phyloP scores from a whole-genome alignment of 2,797 vertebrate genomes.

The Cyclura pinguis region DNA sequence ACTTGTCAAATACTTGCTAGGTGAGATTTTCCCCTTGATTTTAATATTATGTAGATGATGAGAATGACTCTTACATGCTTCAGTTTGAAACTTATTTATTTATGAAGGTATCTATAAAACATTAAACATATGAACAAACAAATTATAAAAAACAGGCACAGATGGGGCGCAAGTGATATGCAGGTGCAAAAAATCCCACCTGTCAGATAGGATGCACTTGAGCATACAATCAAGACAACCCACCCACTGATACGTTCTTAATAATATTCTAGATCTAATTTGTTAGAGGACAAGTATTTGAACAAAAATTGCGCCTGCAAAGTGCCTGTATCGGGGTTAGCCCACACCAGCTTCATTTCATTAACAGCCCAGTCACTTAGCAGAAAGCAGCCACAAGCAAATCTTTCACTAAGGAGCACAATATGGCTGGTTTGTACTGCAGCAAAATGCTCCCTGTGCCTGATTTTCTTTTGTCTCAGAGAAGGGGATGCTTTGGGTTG shows the following conservation, averaged over 20 bases:
- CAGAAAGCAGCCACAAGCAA: slow-evolving; percentile 67
- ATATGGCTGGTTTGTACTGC: slow-evolving; percentile 56
- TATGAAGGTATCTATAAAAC: slow-evolving; percentile 53
- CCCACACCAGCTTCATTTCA: slow-evolving; percentile 59
- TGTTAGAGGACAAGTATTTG: slow-evolving; percentile 43
- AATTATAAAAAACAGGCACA: slow-evolving; percentile 49
- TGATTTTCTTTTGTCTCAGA: slow-evolving; percentile 27
- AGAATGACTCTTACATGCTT: slow-evolving; percentile 50
- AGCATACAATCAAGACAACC: slow-evolving; percentile 27
- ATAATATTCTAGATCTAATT: slow-evolving; percentile 48
- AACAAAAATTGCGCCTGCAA: slow-evolving; percentile 43
- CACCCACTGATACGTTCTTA: neutral
- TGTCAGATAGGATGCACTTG: neutral
- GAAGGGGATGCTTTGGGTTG: slow-evolving; percentile 26
- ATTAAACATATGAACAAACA: slow-evolving; percentile 41
- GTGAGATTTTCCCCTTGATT: slow-evolving; percentile 38
- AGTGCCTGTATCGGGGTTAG: slow-evolving; percentile 53
- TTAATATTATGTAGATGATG: neutral
- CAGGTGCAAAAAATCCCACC: slow-evolving; percentile 46
- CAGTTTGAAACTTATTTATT: slow-evolving; percentile 43
- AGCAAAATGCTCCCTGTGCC: slow-evolving; percentile 51
- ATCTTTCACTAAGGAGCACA: slow-evolving; percentile 59
- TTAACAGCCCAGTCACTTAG: slow-evolving; percentile 15
- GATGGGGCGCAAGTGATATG: slow-evolving; percentile 21
- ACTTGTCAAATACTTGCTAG: slow-evolving; percentile 47